Base-by-base conservation (phyloP, 2,113 vertebrate species). In the Guaruba guarouba region DNA sequence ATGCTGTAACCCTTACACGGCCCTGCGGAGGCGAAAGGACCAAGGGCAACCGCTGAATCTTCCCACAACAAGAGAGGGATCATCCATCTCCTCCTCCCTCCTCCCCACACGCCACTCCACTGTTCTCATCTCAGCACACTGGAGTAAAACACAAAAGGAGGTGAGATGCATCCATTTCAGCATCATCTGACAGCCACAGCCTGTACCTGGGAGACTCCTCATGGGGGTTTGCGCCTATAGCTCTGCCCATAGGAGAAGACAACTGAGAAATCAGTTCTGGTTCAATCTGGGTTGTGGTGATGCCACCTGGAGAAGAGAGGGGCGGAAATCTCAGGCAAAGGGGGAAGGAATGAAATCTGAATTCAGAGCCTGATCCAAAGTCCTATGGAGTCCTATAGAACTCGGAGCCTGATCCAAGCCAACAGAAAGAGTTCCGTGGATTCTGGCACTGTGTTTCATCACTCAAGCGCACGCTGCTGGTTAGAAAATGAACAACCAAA, bases 31-130 rank as follows among this genome's bases (percentile, higher is more conserved):
- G 83, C 79, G 63, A 92, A 96, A 94, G 74, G 82, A 94, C 85
- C 92, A 96, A 93, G 93, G 96, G 96, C 87, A 95, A 96, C 62
- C 4, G 29, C 89, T 96, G 94, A 94, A 92, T 95, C 92, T 94
- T 96, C 84, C 86, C 87, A 85, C 82, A 96, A 94, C 91, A 81
- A 91, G 87, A 92, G 70, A 62, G 39, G 68, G 62, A 93, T 97
- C 91, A 97, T 96, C 81, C 37, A 95, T 96, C 95, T 97, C 81
- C 51, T 90, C 84, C 71, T 79, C 88, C 73, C 86, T 90, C 62
- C 63, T 91, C 78, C 69, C 79, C 20, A 13, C 44, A 62, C 29
- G 0, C 41, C 2, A 1, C 69, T 81, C 64, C 87, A 61, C 92
- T 64, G 51, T 67, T 91, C 68, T 81, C 20, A 6, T 85, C 91